Evolutionary conservation across 2,797 vertebrate species (phyloP), one percentile per base, ranked within the genome.

Genomic region (Phylloscopus collybita): DNA sequence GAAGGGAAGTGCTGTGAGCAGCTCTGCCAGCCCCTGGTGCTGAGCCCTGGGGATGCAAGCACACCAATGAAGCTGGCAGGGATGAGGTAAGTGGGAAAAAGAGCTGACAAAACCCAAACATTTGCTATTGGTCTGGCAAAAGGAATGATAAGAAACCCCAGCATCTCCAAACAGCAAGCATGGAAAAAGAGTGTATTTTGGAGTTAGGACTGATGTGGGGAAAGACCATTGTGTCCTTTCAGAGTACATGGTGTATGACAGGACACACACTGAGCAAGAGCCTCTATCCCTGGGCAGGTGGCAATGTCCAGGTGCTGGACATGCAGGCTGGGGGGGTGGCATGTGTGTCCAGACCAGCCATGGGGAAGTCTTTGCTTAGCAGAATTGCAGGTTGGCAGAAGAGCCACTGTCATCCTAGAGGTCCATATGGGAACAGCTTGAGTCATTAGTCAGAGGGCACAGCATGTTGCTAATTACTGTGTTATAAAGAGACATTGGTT

Each of bases 141-240:
- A 81, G 13, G 16, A 51, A 18, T 10, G 45, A 8, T 8, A 49
- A 36, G 1, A 70, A 40, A 65, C 9, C 8, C 3, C 9, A 51
- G 3, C 1, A 4, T 32, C 16, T 61, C 29, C 20, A 38, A 66
- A 60, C 5, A 62, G 7, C 25, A 76, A 54, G 11, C 1, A 7
- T 11, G 15, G 1, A 1, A 50, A 76, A 67, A 54, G 2, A 8
- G 1, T 21, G 21, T 22, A 6, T 67, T 82, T 82, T 67, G n/a
- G 51, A 72, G 22, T 40, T 38, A 51, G 4, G 13, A 3, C 4
- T 22, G n/a, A 6, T 18, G 12, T 22, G 5, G 10, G 16, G 9
- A 62, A 32, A 61, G 22, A 61, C 18, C 29, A 3, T 0, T 0
- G 1, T 30, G 29, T 30, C 27, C 0, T 0, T 69, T 50, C 2